These are phyloP conservation scores for Acrobasis consociella DNA, from an alignment of 2,888 invertebrate genomes.

Conservation along the genomic window DNA sequence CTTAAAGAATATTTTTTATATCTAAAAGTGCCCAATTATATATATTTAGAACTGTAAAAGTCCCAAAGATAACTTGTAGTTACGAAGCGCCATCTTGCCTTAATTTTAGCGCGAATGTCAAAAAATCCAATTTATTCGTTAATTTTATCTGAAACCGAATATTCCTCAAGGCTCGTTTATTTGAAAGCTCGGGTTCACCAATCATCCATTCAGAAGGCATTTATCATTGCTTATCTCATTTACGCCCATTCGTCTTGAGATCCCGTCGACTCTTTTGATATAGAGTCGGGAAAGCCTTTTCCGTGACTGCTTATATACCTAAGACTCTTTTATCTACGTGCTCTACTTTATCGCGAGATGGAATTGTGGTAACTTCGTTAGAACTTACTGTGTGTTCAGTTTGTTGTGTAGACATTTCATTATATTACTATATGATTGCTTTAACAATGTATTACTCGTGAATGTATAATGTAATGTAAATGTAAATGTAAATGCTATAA, in stretches of 20 bases:
- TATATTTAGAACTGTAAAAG: no score
- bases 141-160: not conserved
- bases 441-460: no score
- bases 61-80: not conserved
- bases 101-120: constrained; percentile 9
- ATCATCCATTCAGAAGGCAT: constrained; percentile 23
- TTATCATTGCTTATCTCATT: constrained; percentile 25
- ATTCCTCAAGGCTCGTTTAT: constrained; percentile 11
- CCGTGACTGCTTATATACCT: constrained; percentile 13
- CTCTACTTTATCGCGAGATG: constrained; percentile 17
- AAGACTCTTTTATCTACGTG: constrained; percentile 13
- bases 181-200: constrained; percentile 13
- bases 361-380: constrained; percentile 20
- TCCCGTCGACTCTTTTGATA: constrained; percentile 19
- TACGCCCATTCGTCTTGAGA: constrained; percentile 18
- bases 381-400: not conserved
- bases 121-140: not conserved
- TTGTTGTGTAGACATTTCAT: not conserved
- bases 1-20: not conserved
- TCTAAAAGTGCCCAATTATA: not conserved
- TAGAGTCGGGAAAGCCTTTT: constrained; percentile 6
- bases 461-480: no score
- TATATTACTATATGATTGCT: no score
- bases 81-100: constrained; percentile 18
- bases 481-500: no score